Conservation (phyloP, 2,888 invertebrate species). For the Anoncus sp. region DNA sequence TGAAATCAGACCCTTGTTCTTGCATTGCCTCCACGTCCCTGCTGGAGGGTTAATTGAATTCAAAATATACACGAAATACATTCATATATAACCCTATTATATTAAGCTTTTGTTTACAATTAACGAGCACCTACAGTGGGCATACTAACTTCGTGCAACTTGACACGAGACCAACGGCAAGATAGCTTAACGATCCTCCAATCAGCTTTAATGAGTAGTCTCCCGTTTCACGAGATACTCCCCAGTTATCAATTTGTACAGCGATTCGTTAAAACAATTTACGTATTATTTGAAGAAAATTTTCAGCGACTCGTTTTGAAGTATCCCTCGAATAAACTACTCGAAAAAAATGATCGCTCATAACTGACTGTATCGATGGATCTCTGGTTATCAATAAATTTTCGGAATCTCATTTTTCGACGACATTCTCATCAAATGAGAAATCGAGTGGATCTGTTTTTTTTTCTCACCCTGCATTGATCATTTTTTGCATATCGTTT, state of each 20-base stretch:
- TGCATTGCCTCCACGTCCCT: too few species aligned
- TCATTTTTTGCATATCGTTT: too few species aligned
- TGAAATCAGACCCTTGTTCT: too few species aligned
- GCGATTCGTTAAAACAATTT: constrained; percentile 27
- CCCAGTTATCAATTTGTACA: constrained; percentile 6
- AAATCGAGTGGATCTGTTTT: background rate
- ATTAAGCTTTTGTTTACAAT: constrained; percentile 16
- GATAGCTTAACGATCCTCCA: constrained; percentile 49
- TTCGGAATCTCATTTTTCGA: background rate
- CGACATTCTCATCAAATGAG: background rate
- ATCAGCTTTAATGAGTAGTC: constrained; percentile 54
- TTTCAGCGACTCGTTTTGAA: background rate
- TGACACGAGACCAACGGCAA: constrained; percentile 28
- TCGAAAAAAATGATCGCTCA: background rate
- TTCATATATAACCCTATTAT: background rate
- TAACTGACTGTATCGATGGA: background rate
- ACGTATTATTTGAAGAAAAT: background rate
- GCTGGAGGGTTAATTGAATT: too few species aligned
- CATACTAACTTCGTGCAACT: constrained; percentile 21
- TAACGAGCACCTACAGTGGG: constrained; percentile 40
- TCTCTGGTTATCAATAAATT: constrained; percentile 1
- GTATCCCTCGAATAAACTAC: background rate
- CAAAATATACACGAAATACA: background rate
- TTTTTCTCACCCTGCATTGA: background rate
- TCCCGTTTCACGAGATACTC: constrained; percentile 16